Percentiles rank a stretch among this genome's conserved stretches.
Evolutionary conservation across 2,113 vertebrate species (phyloP).

Genomic region (Tenrec ecaudatus): DNA sequence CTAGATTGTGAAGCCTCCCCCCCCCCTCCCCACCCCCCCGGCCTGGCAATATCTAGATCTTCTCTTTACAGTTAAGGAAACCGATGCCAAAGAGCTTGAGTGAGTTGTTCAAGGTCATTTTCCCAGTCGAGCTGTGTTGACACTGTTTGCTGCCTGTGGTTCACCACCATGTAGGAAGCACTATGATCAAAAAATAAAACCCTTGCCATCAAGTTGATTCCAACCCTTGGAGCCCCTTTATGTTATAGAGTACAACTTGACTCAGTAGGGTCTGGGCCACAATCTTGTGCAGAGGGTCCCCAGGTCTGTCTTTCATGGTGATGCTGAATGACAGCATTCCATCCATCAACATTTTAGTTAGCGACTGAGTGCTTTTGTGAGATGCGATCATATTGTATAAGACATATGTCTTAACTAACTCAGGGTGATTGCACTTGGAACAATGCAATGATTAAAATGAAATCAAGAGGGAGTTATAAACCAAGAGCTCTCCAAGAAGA

Average conservation of each 20-base stretch:
- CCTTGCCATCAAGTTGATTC: neutral
- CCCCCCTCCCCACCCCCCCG: rapidly evolving
- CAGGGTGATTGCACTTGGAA: too few species aligned
- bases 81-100: neutral
- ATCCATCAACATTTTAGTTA: neutral
- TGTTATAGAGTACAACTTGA: neutral
- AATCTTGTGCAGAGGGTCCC: too few species aligned
- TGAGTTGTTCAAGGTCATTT: neutral
- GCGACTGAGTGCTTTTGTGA: neutral
- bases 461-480: slow-evolving; percentile 1
- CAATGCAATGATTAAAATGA: neutral
- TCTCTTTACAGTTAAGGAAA: neutral
- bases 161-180: neutral
- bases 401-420: too few species aligned
- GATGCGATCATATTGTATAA: too few species aligned
- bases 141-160: neutral
- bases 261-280: neutral
- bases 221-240: neutral
- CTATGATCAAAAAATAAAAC: neutral
- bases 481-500: neutral
- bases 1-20: neutral
- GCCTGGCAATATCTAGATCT: neutral
- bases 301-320: too few species aligned
- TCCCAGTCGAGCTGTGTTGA: neutral
- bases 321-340: too few species aligned